Evolutionary conservation across 2,113 vertebrate genomes (phyloP).

Genomic region (Nettapus auritus): DNA sequence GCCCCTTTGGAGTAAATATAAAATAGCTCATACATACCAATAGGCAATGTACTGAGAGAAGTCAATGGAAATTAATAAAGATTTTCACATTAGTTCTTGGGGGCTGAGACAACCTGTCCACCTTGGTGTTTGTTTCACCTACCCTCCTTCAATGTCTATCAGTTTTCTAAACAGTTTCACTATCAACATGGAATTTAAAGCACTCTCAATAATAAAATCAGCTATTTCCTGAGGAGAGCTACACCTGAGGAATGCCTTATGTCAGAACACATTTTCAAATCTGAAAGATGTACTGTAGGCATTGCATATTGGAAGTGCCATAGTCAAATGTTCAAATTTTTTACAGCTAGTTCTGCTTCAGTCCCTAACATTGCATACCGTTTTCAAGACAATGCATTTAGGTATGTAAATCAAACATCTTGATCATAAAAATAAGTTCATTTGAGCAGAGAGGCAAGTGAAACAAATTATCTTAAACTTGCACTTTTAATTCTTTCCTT

Average conservation of each 20-base stretch:
- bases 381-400: not conserved
- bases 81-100: not conserved
- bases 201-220: not conserved
- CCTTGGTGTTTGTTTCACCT: not conserved
- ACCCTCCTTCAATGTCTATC: not conserved
- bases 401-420: not conserved
- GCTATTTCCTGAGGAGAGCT: not conserved
- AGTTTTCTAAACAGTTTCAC: constrained; percentile 1
- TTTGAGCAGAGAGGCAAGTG: not conserved
- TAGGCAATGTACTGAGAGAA: not conserved
- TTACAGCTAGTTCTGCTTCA: not conserved
- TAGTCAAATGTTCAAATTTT: not conserved
- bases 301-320: not conserved
- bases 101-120: not conserved
- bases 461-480: not conserved
- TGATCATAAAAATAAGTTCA: not conserved
- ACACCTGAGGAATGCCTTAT: not conserved
- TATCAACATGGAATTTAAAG: not conserved
- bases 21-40: not conserved
- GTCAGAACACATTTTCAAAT: not conserved
- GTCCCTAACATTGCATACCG: not conserved
- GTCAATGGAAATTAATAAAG: not conserved
- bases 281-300: not conserved
- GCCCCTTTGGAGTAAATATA: not conserved
- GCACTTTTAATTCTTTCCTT: not conserved